Percentiles rank a stretch among this genome's conserved stretches.
Evolutionary conservation across 2,888 invertebrate species (phyloP).

Genomic region (Lamellibrachia columna): DNA sequence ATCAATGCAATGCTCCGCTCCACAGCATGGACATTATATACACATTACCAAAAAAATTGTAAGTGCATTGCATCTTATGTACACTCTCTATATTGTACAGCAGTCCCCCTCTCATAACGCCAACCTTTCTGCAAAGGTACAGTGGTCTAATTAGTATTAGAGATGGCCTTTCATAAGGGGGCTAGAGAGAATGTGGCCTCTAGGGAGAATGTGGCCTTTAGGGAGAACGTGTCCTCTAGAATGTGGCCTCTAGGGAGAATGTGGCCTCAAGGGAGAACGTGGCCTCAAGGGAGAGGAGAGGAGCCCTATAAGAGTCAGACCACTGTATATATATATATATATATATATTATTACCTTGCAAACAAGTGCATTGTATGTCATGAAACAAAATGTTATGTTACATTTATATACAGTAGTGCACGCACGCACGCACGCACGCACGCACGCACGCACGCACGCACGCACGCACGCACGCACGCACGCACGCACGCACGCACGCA

Average conservation of each 20-base stretch:
- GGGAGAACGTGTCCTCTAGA: too few relatives aligned
- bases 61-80: neutral
- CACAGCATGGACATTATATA: too few relatives aligned
- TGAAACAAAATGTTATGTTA: neutral
- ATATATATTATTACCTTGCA: neutral
- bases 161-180: too few relatives aligned
- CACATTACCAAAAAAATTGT: too few relatives aligned
- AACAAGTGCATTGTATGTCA: neutral
- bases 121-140: neutral
- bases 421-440: neutral
- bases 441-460: neutral
- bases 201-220: too few relatives aligned
- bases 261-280: too few relatives aligned
- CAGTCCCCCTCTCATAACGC: neutral
- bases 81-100: neutral
- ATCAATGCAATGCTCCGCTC: too few relatives aligned
- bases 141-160: neutral
- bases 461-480: neutral
- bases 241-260: too few relatives aligned
- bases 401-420: neutral
- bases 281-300: neutral
- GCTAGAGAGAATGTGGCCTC: too few relatives aligned
- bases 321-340: neutral
- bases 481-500: neutral
- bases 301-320: neutral